phyloP scores from a whole-genome alignment of 2,888 invertebrate genomes.

The Pristionchus maxplancki region DNA sequence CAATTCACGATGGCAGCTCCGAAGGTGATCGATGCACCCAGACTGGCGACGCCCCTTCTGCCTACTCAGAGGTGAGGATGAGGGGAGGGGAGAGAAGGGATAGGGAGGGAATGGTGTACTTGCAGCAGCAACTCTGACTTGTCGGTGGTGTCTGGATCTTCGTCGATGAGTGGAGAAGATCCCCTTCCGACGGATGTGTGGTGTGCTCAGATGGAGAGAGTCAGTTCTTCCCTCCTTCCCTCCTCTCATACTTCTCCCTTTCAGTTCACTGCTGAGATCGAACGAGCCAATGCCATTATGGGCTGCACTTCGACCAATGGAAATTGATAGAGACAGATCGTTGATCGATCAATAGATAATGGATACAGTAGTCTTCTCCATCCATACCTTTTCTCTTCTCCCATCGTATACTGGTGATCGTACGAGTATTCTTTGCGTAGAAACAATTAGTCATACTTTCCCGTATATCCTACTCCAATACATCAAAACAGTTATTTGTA shows the following conservation, averaged over 20 bases:
- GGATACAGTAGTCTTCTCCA: not conserved
- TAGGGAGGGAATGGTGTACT: not conserved
- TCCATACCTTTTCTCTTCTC: not conserved
- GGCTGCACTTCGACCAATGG: not conserved
- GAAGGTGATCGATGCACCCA: conserved; percentile 40
- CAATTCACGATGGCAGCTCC: conserved; percentile 51
- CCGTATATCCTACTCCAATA: not conserved
- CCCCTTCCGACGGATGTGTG: not conserved
- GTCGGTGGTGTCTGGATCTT: not conserved
- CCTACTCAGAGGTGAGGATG: not conserved
- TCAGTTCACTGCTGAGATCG: conserved; percentile 36
- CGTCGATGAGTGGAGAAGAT: not conserved
- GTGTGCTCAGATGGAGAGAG: conserved; percentile 12
- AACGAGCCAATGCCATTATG: conserved; percentile 15
- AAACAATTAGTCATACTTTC: not conserved
- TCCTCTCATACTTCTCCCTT: not conserved
- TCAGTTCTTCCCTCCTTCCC: not conserved
- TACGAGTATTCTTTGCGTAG: conserved; percentile 2
- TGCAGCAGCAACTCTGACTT: not conserved
- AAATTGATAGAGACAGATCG: not conserved
- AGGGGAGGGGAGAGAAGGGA: not conserved
- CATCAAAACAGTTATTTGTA: not conserved
- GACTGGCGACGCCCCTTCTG: not conserved
- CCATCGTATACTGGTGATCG: not conserved
- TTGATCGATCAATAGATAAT: not conserved